phyloP scores from a whole-genome alignment of 1,140 invertebrate species.

The Megalopta genalis region DNA sequence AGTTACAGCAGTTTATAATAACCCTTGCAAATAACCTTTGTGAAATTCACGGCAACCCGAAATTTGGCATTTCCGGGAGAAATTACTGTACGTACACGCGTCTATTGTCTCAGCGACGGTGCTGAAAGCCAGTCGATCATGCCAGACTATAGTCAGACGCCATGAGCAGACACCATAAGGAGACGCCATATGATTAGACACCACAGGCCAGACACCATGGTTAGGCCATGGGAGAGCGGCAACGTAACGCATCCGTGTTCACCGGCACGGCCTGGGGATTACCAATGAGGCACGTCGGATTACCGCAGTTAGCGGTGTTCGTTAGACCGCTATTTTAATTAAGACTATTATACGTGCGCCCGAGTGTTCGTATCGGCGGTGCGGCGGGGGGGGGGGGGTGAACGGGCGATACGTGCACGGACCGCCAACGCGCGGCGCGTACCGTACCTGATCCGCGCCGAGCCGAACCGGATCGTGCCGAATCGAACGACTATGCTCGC shows the following conservation, averaged over 20 bases:
- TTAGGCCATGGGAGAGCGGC: background rate
- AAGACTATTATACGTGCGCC: constrained; percentile 51
- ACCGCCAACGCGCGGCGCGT: constrained; percentile 35
- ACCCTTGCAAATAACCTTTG: no score
- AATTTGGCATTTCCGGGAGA: no score
- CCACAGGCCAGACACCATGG: no score
- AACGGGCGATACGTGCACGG: constrained; percentile 32
- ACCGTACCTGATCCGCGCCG: no score
- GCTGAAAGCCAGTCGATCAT: constrained; percentile 24
- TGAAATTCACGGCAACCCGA: no score
- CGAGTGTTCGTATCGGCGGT: constrained; percentile 17
- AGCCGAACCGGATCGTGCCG: no score
- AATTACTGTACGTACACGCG: constrained; percentile 8
- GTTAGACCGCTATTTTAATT: constrained; percentile 65
- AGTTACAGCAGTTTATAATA: no score
- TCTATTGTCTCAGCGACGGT: constrained; percentile 3
- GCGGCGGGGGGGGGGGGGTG: background rate
- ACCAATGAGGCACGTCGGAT: constrained; percentile 64
- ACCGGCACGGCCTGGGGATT: constrained; percentile 49
- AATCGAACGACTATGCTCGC: no score
- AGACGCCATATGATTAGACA: no score
- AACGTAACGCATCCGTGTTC: constrained; percentile 45
- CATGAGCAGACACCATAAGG: no score
- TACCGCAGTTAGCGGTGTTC: constrained; percentile 65
- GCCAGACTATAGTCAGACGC: background rate